phyloP scores from a whole-genome alignment of 2,797 vertebrate genomes.

The Malacoraja senta region DNA sequence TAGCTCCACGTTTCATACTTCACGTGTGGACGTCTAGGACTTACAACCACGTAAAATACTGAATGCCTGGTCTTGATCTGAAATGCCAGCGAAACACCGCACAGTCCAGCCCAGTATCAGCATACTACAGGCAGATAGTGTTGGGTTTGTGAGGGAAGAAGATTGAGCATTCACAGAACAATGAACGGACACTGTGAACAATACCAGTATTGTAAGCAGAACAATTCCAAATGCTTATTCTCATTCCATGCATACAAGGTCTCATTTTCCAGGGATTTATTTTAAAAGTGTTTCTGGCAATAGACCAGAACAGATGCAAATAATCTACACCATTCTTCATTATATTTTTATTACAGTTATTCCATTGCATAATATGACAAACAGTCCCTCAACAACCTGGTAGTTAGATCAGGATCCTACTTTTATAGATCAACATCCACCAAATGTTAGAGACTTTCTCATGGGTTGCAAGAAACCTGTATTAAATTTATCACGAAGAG shows the following conservation, averaged over 20 bases:
- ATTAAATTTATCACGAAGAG: not conserved
- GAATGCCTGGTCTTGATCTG: no score
- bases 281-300: not conserved
- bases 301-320: slow-evolving; percentile 28
- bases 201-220: not conserved
- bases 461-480: not conserved
- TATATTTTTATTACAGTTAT: slow-evolving; percentile 26
- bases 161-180: not conserved
- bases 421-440: not conserved
- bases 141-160: not conserved
- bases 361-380: not conserved
- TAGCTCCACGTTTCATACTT: not conserved
- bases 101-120: not conserved
- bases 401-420: not conserved
- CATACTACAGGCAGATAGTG: not conserved
- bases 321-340: slow-evolving; percentile 35
- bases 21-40: no score
- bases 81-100: no score
- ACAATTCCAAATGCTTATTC: not conserved
- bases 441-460: not conserved
- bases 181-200: not conserved
- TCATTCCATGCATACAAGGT: not conserved
- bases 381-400: not conserved
- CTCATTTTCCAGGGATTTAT: slow-evolving; percentile 19
- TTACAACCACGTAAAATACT: no score